phyloP scores from a whole-genome alignment of 2,113 vertebrate genomes.

The Nibea coibor region DNA sequence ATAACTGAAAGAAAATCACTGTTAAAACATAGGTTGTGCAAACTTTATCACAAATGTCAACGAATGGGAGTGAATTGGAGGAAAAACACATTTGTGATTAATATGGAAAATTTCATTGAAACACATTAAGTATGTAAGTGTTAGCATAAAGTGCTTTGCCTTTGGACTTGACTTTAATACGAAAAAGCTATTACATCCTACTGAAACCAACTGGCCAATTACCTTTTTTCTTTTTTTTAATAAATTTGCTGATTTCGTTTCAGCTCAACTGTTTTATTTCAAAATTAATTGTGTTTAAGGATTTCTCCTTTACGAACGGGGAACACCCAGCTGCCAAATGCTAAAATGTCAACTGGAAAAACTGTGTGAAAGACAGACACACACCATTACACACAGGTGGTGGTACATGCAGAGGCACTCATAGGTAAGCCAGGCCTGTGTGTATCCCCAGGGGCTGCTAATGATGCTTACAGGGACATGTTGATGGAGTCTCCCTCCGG shows the following conservation, averaged over 20 bases:
- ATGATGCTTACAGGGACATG: constrained; percentile 13
- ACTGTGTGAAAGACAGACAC: neutral
- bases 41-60: neutral
- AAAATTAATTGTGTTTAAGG: neutral
- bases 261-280: neutral
- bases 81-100: neutral
- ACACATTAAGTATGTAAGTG: neutral
- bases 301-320: constrained; percentile 8
- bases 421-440: neutral
- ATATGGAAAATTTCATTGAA: neutral
- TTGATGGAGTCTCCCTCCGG: constrained; percentile 24
- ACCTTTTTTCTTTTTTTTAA: neutral
- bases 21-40: neutral
- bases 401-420: neutral
- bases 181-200: neutral
- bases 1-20: neutral
- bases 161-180: constrained; percentile 20
- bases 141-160: neutral
- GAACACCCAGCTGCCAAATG: constrained; percentile 4
- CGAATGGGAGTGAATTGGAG: neutral
- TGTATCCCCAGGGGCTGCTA: constrained; percentile 28
- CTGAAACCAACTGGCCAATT: neutral
- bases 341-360: constrained; percentile 26
- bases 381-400: constrained; percentile 38
- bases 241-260: constrained; percentile 1